These are phyloP conservation scores for Passer domesticus DNA, from an alignment of 2,113 vertebrate genomes.

Conservation along the genomic window DNA sequence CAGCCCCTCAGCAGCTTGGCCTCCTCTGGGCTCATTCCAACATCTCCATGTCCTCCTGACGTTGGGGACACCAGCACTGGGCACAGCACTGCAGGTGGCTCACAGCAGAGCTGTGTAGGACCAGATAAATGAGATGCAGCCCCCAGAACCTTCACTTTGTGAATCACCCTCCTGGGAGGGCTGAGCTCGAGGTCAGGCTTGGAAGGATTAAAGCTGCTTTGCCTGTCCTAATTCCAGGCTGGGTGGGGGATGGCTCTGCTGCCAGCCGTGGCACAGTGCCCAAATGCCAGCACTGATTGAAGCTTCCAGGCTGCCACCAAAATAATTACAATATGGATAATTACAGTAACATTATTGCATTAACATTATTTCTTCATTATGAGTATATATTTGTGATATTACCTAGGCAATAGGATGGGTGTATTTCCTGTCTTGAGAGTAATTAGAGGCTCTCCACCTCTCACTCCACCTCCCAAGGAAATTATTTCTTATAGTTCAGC, in stretches of 20 bases:
- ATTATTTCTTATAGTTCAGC: neutral
- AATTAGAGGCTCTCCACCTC: neutral
- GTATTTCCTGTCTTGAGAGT: neutral
- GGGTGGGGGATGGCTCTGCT: neutral
- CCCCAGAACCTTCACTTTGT: neutral
- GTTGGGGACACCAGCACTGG: neutral
- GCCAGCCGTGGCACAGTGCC: neutral
- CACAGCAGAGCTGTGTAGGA: neutral
- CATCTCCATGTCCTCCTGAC: neutral
- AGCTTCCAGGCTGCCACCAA: neutral
- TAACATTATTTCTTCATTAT: neutral
- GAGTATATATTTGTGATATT: neutral
- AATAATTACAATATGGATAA: neutral
- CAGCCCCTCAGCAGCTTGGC: neutral
- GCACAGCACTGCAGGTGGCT: neutral
- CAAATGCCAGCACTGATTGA: neutral
- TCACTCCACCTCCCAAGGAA: neutral
- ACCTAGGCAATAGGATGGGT: neutral
- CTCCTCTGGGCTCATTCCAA: neutral
- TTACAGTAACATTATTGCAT: neutral
- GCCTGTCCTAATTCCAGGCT: neutral
- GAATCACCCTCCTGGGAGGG: neutral
- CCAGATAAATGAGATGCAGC: neutral
- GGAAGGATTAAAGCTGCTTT: slow-evolving; percentile 4
- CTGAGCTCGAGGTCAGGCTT: neutral